Evolutionary conservation across 1,140 invertebrate species (phyloP).

Genomic region (Bombus picipes): DNA sequence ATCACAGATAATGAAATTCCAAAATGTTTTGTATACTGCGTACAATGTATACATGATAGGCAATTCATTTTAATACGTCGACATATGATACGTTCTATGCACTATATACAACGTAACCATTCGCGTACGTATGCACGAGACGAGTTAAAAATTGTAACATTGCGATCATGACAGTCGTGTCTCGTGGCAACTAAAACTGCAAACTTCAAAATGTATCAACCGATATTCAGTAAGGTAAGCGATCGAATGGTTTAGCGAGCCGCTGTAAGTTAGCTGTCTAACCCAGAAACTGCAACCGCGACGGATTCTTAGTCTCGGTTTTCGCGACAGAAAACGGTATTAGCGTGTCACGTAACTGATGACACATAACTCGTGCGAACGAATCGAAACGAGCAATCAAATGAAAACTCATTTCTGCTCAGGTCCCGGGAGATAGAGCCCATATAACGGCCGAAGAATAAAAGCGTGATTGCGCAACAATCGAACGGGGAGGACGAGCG

Average conservation of each 20-base stretch:
- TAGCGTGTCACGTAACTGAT: constrained; percentile 28
- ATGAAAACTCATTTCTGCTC: constrained; percentile 18
- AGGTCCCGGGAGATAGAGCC: background rate
- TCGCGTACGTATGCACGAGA: no score
- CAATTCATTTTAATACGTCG: no score
- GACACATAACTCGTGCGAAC: constrained; percentile 24
- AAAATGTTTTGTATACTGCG: background rate
- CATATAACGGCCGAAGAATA: background rate
- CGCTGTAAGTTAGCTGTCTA: constrained; percentile 8
- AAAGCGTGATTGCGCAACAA: constrained; percentile 22
- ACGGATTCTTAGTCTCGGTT: constrained; percentile 32
- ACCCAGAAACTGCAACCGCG: constrained; percentile 35
- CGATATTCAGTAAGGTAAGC: no score
- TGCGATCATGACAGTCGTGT: no score
- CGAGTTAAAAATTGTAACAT: no score
- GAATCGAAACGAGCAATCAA: background rate
- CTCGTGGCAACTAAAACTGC: no score
- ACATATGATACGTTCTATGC: no score
- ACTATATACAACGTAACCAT: no score
- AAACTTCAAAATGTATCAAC: no score
- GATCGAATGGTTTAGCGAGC: background rate
- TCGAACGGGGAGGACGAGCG: background rate
- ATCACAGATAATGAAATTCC: background rate
- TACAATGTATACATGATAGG: background rate
- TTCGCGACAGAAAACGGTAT: constrained; percentile 12